Conservation (phyloP, 2,888 invertebrate genomes). For the Hyppa rectilinea region DNA sequence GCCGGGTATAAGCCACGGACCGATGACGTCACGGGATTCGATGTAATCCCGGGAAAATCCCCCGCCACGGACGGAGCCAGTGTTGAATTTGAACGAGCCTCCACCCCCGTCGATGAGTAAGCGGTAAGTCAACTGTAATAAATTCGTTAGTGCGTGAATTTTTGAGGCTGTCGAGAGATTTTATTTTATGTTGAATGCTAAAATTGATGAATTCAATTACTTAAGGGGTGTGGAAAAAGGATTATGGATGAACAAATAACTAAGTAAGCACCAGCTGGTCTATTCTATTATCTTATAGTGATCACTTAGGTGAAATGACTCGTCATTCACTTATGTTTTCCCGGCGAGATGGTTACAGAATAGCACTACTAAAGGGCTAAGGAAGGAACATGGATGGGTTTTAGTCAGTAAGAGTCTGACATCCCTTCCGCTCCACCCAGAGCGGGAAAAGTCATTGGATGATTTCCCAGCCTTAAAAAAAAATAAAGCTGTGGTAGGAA, state of each 20-base stretch:
- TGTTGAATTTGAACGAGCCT: conserved; percentile 73
- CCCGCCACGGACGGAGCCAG: conserved; percentile 62
- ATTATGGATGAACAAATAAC: conserved; percentile 2
- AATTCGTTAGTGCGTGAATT: conserved; percentile 57
- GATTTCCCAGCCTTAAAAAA: no score
- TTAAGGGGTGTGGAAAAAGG: conserved; percentile 5
- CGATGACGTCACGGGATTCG: conserved; percentile 78
- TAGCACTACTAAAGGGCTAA: no score
- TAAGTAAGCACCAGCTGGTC: not conserved
- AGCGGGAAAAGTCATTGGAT: no score
- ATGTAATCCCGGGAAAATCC: conserved; percentile 72
- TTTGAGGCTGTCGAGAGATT: conserved; percentile 37
- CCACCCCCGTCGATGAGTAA: conserved; percentile 47
- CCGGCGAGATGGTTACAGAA: no score
- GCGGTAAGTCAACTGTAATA: conserved; percentile 57
- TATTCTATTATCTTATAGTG: no score
- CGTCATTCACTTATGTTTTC: no score
- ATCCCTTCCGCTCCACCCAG: no score
- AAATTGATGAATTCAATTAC: conserved; percentile 40
- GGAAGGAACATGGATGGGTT: no score
- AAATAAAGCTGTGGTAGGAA: no score
- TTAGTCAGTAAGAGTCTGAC: no score
- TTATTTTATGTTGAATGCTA: conserved; percentile 26
- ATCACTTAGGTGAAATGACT: no score
- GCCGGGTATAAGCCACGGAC: conserved; percentile 75